Evolutionary conservation across 2,113 vertebrate genomes (phyloP).

Genomic region (Saimiri boliviensis): DNA sequence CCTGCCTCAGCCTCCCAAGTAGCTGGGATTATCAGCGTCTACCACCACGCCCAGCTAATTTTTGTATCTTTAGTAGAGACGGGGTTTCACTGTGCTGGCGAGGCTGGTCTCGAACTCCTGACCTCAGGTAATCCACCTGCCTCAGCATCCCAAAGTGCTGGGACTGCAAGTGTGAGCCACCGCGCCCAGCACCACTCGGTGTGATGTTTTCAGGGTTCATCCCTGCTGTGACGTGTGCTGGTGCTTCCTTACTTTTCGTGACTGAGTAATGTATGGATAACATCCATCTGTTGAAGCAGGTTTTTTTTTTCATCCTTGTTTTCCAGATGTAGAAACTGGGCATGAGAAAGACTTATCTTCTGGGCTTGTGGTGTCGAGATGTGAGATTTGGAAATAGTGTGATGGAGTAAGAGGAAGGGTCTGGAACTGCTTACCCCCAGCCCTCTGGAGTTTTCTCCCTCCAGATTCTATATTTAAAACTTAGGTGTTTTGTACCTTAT

Average conservation of each 20-base stretch:
- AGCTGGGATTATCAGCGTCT: too few species aligned
- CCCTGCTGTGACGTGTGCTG: rapidly evolving
- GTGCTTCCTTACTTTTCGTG: not conserved
- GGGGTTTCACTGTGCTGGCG: too few species aligned
- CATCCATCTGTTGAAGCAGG: rapidly evolving
- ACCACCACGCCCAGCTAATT: too few species aligned
- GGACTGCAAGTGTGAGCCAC: too few species aligned
- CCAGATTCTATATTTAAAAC: not conserved
- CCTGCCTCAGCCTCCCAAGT: too few species aligned
- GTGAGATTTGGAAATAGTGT: rapidly evolving
- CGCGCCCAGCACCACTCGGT: rapidly evolving
- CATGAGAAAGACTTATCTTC: not conserved
- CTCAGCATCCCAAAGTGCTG: too few species aligned
- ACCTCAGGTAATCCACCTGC: too few species aligned
- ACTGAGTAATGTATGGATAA: rapidly evolving
- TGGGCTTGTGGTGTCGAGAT: rapidly evolving
- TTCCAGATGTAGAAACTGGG: not conserved
- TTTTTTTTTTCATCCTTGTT: not conserved
- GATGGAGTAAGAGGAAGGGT: not conserved
- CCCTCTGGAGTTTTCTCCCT: not conserved
- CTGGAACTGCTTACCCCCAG: not conserved
- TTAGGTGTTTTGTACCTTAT: not conserved
- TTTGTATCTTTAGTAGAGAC: too few species aligned
- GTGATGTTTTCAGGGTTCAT: too few species aligned
- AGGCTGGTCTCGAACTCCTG: too few species aligned